A percentile compares a stretch with the other conserved stretches of the same genome.
These are phyloP conservation scores for Cheilosia variabilis DNA, from an alignment of 2,888 invertebrate species.

Conservation along the genomic window DNA sequence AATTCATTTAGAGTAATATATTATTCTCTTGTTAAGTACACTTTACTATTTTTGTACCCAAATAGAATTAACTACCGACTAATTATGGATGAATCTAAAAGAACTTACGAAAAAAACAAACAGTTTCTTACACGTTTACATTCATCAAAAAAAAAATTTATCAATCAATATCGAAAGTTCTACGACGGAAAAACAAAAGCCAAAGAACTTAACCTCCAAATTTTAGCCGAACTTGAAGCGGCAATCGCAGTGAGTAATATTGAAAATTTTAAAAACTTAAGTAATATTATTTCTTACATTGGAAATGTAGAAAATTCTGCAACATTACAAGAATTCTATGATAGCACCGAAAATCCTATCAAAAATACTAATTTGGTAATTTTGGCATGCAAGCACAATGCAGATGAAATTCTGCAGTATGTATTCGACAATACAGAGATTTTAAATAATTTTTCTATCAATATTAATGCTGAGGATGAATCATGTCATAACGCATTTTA, in stretches of 20 bases:
- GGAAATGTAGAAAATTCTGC: background rate
- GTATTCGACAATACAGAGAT: slow-evolving; percentile 21
- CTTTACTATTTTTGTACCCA: background rate
- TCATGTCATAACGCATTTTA: slow-evolving; percentile 76
- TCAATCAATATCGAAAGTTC: background rate
- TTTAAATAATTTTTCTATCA: background rate
- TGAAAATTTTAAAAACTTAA: slow-evolving; percentile 4
- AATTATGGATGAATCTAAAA: no score
- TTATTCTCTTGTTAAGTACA: background rate
- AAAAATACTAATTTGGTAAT: slow-evolving; percentile 26
- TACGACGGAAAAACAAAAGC: background rate
- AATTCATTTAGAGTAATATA: no score
- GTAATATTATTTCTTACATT: background rate
- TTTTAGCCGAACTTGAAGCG: slow-evolving; percentile 28
- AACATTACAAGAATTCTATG: background rate
- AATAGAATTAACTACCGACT: background rate
- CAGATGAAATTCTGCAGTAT: slow-evolving; percentile 21
- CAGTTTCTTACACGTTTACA: background rate
- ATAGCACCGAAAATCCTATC: slow-evolving; percentile 40
- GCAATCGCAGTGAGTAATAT: slow-evolving; percentile 3
- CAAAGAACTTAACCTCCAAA: background rate
- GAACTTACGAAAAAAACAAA: background rate
- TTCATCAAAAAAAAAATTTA: background rate
- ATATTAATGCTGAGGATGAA: slow-evolving; percentile 44
- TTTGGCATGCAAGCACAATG: slow-evolving; percentile 23